Conservation (phyloP, 1,140 invertebrate species). For the Bombus superbus region DNA sequence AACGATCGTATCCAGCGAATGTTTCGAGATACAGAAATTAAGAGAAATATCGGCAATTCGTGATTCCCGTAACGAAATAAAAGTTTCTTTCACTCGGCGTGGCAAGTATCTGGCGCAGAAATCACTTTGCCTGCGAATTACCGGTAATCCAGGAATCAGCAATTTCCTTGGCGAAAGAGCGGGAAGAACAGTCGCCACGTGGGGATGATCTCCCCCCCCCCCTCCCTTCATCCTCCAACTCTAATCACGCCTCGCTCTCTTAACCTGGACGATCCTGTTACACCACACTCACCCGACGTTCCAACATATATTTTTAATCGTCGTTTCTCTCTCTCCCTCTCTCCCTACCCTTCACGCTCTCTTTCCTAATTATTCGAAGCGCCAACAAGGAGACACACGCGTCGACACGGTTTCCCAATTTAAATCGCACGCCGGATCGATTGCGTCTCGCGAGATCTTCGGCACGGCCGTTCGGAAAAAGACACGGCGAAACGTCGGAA, state of each 20-base stretch:
- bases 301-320: slow-evolving; percentile 48
- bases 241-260: background rate
- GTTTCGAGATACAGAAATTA: no score
- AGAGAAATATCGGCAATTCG: background rate
- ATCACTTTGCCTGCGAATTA: slow-evolving; percentile 40
- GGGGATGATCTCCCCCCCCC: slow-evolving; percentile 8
- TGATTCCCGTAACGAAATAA: background rate
- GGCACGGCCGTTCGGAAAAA: slow-evolving; percentile 17
- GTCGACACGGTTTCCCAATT: slow-evolving; percentile 51
- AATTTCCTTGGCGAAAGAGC: slow-evolving; percentile 17
- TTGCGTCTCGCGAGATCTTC: slow-evolving; percentile 27
- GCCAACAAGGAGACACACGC: background rate
- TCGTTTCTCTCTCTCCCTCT: background rate
- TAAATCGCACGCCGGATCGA: slow-evolving; percentile 44
- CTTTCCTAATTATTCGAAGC: no score
- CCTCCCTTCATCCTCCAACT: background rate
- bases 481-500: background rate
- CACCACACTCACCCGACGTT: background rate
- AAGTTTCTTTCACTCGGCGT: background rate
- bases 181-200: slow-evolving; percentile 14
- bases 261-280: background rate
- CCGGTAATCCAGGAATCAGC: slow-evolving; percentile 41
- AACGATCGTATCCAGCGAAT: no score
- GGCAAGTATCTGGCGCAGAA: background rate
- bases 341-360: background rate